Evolutionary conservation across 2,888 invertebrate species (phyloP).

Genomic region (Cephalotes varians): DNA sequence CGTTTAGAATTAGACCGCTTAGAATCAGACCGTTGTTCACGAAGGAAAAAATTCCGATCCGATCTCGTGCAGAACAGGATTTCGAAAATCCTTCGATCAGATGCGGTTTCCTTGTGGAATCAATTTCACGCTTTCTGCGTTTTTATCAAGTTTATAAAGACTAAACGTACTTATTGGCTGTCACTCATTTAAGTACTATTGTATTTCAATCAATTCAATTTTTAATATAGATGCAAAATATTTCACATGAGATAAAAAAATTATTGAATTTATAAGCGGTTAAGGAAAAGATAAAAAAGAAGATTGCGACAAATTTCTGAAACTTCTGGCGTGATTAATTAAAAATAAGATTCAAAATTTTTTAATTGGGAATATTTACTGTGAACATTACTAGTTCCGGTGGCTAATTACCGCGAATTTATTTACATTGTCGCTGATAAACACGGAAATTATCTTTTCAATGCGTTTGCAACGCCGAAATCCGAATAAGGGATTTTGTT

Average conservation of each 20-base stretch:
- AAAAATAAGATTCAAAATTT: background rate
- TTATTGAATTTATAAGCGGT: background rate
- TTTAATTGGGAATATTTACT: background rate
- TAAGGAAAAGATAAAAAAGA: background rate
- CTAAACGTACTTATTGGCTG: background rate
- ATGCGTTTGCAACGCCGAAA: background rate
- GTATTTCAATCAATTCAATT: background rate
- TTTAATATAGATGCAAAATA: background rate
- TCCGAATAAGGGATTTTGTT: background rate
- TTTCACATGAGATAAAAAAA: background rate
- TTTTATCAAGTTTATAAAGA: conserved; percentile 20
- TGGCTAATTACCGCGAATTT: background rate
- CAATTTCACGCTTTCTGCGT: conserved; percentile 30
- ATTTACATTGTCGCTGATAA: background rate
- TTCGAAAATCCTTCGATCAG: conserved; percentile 9
- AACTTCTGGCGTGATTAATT: background rate
- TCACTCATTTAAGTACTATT: background rate
- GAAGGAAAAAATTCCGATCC: background rate
- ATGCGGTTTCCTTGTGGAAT: conserved; percentile 7
- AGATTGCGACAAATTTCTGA: background rate
- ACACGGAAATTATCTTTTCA: background rate
- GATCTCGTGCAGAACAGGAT: conserved; percentile 31
- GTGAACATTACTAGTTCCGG: background rate
- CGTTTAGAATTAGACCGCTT: conserved; percentile 3
- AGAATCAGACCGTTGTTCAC: background rate